phyloP scores from a whole-genome alignment of 2,888 invertebrate genomes.

The Sarcophaga rosellei region DNA sequence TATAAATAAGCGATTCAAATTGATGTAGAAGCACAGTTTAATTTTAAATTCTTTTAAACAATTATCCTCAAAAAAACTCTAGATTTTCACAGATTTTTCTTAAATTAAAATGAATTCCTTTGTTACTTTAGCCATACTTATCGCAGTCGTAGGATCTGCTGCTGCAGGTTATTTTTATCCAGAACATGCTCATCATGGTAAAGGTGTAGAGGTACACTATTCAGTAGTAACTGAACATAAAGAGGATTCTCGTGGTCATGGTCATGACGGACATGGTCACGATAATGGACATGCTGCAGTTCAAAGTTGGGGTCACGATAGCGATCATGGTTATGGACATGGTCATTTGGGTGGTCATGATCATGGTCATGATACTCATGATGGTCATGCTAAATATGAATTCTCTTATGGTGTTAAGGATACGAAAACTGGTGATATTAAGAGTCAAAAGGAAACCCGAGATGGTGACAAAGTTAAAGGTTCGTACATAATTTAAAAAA shows the following conservation, averaged over 20 bases:
- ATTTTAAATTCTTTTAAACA: too few relatives aligned
- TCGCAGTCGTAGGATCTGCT: not conserved
- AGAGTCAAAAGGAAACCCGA: conserved; percentile 33
- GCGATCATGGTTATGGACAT: too few relatives aligned
- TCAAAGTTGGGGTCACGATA: not conserved
- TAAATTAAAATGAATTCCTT: not conserved
- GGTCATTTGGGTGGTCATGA: too few relatives aligned
- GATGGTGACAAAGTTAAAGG: conserved; percentile 41
- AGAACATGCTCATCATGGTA: not conserved
- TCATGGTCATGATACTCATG: too few relatives aligned
- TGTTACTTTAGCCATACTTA: not conserved
- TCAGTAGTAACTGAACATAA: too few relatives aligned
- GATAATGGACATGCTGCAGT: conserved; percentile 4
- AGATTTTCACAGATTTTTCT: too few relatives aligned
- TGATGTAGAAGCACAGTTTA: too few relatives aligned
- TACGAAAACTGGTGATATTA: conserved; percentile 34
- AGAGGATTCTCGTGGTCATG: too few relatives aligned
- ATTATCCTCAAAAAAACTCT: too few relatives aligned
- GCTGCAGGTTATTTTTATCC: conserved; percentile 9
- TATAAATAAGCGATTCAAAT: too few relatives aligned
- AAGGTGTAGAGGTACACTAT: not conserved
- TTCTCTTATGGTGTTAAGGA: conserved; percentile 50
- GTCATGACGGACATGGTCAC: not conserved
- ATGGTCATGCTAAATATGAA: conserved; percentile 39
- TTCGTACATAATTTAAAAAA: too few relatives aligned